Percentiles rank a stretch among this genome's conserved stretches.
These are phyloP conservation scores for Falco biarmicus DNA, from an alignment of 2,797 vertebrate species.

Conservation along the genomic window DNA sequence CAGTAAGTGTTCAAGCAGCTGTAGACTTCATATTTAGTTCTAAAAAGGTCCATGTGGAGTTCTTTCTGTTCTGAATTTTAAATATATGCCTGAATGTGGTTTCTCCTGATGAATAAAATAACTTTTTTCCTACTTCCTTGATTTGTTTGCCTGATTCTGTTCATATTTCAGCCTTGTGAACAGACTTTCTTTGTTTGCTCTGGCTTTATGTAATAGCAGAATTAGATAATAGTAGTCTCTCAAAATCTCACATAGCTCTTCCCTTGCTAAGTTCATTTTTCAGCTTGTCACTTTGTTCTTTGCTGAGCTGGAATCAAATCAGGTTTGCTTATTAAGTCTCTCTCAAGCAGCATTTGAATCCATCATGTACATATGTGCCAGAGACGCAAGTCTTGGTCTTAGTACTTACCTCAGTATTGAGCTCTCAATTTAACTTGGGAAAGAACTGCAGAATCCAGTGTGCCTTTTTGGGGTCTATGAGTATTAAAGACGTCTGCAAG, in stretches of 20 bases:
- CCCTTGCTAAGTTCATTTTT: neutral
- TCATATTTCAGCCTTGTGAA: neutral
- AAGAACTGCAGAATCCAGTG: neutral
- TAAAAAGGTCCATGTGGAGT: neutral
- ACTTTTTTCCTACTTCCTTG: neutral
- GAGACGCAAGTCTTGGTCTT: neutral
- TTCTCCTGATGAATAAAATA: neutral
- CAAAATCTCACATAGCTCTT: neutral
- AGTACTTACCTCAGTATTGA: neutral
- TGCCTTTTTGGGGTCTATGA: neutral
- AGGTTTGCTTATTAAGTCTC: neutral
- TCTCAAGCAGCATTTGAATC: neutral
- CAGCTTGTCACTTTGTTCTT: neutral
- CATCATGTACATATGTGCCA: neutral
- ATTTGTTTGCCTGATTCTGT: neutral
- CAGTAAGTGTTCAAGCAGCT: conserved; percentile 28
- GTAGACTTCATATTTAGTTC: conserved; percentile 17
- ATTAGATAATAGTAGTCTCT: neutral
- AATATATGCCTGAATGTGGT: neutral
- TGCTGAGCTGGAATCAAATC: neutral
- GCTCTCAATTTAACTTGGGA: neutral
- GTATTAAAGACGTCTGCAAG: neutral
- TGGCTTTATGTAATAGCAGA: neutral
- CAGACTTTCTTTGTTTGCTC: neutral
- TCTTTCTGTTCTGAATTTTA: conserved; percentile 7